Base-by-base conservation (phyloP, 2,888 invertebrate genomes). In the Brachyopa scutellaris region DNA sequence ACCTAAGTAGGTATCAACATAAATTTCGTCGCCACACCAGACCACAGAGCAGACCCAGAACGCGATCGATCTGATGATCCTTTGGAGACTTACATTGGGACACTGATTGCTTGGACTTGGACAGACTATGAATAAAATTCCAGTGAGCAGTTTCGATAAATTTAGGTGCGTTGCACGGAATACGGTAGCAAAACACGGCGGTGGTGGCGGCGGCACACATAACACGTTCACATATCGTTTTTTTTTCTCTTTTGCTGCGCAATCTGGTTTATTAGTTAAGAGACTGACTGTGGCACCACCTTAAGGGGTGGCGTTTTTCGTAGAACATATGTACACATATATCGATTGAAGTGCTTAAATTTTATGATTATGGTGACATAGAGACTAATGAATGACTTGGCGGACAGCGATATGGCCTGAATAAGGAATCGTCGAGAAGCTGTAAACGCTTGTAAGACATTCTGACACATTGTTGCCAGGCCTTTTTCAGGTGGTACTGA, bases 361-460 rank as follows among this genome's bases (percentile, higher is more conserved):
- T 73, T 73, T 73, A 79, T 79, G 73, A 67, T 73, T 67, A 73
- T 73, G 73, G 53, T 67, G 61, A 79, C 73, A 79, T 38, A 55
- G 64, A 67, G 66, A 53, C 79, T 79, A 67, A 73, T 61, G 79
- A 73, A 73, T 73, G 51, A 38, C 26, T 53, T 36, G 51, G 23
- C 7, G 40, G 49, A 13, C 40, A 45, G 49, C n/a, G 19, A 59
- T 47, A 42, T 42, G 11, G 11, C 29, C 2, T 29, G 57, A 23
- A 23, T 40, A 51, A 38, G 6, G 49, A 38, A 61, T 72, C 2
- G 17, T n/a, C 45, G 15, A n/a, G 31, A 29, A 13, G 8, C 9
- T 40, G 61, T 13, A 8, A 33, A 19, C 15, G 23, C 31, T 49
- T 47, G 19, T 15, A 7, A 59, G 38, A 40, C 8, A 59, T 69